These are phyloP conservation scores for Odontamblyopus rebecca DNA, from an alignment of 2,797 vertebrate genomes.

Conservation along the genomic window DNA sequence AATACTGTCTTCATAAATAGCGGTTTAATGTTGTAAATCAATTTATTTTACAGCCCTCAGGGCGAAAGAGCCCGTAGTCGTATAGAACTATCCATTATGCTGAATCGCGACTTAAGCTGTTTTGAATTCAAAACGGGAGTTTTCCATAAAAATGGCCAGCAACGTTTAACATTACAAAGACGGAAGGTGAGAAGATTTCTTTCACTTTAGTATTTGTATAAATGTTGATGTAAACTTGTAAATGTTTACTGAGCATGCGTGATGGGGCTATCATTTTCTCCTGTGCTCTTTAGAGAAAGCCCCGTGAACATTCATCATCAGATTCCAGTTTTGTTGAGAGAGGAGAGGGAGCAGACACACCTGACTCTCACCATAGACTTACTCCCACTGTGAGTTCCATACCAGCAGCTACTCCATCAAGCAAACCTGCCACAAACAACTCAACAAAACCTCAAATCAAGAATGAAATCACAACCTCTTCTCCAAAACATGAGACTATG, in stretches of 20 bases:
- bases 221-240: not conserved
- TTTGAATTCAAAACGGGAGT: constrained; percentile 86
- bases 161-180: constrained; percentile 43
- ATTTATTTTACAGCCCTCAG: constrained; percentile 71
- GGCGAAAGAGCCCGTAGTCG: constrained; percentile 85
- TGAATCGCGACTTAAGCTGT: constrained; percentile 77
- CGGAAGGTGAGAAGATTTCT: constrained; percentile 55
- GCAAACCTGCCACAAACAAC: constrained; percentile 3
- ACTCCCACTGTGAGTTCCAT: constrained; percentile 39
- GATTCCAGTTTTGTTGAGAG: constrained; percentile 70
- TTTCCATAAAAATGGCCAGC: constrained; percentile 48
- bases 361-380: constrained; percentile 60
- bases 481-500: constrained; percentile 43
- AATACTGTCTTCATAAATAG: not conserved
- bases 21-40: not conserved
- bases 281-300: constrained; percentile 52
- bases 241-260: not conserved
- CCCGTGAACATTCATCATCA: constrained; percentile 62
- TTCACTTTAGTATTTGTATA: not conserved
- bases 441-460: constrained; percentile 1
- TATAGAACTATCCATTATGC: constrained; percentile 80
- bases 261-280: not conserved
- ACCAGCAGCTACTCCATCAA: constrained; percentile 13
- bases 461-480: not conserved
- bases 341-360: constrained; percentile 61